Evolutionary conservation across 2,888 invertebrate species (phyloP).

Genomic region (Steinernema carpocapsae): DNA sequence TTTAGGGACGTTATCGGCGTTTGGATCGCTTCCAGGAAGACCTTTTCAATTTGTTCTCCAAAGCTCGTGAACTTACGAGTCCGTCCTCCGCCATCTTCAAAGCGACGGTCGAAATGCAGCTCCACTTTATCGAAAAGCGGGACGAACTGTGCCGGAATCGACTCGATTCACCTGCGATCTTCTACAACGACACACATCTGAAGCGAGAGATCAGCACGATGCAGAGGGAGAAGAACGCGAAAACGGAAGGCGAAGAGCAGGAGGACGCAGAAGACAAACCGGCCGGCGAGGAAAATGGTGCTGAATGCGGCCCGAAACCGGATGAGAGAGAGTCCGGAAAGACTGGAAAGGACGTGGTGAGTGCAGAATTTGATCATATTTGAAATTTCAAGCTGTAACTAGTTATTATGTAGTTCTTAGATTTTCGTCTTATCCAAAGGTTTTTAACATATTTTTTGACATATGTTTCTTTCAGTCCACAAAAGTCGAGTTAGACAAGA

Average conservation of each 20-base stretch:
- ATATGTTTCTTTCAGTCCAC: conserved; percentile 50
- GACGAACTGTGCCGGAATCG: conserved; percentile 81
- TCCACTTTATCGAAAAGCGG: conserved; percentile 80
- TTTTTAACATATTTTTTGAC: too few species aligned
- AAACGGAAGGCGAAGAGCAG: conserved; percentile 32
- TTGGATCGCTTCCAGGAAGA: conserved; percentile 95
- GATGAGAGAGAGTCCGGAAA: conserved; percentile 32
- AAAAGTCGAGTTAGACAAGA: conserved; percentile 65
- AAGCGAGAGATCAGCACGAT: conserved; percentile 75
- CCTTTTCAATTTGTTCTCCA: conserved; percentile 88
- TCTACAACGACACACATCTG: conserved; percentile 81
- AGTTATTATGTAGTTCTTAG: too few species aligned
- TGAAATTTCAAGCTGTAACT: too few species aligned
- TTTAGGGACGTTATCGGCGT: conserved; percentile 82
- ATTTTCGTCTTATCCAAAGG: too few species aligned
- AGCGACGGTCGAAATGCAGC: conserved; percentile 90
- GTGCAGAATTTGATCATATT: conserved; percentile 26
- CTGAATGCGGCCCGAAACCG: conserved; percentile 47
- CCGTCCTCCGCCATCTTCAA: conserved; percentile 78
- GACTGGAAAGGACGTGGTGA: conserved; percentile 41
- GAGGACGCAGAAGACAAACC: conserved; percentile 1
- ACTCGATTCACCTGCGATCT: conserved; percentile 84
- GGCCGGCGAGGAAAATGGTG: conserved; percentile 59
- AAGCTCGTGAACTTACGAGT: conserved; percentile 77
- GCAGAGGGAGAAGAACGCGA: conserved; percentile 39